Evolutionary conservation across 2,888 invertebrate genomes (phyloP).

Genomic region (Ophioninae sp.): DNA sequence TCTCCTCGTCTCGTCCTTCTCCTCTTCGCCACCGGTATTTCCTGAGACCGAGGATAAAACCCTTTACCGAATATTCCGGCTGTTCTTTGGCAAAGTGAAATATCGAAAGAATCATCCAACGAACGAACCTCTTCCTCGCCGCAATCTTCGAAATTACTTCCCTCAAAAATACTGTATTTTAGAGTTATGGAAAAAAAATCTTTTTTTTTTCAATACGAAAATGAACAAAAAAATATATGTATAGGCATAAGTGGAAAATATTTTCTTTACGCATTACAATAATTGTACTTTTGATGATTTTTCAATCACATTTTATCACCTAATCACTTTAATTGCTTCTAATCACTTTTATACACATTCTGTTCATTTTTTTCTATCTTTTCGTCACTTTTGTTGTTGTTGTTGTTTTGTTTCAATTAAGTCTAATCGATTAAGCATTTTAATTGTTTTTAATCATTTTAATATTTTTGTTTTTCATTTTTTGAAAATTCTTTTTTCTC

Average conservation of each 20-base stretch:
- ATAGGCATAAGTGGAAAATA: not conserved
- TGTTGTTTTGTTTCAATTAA: too few relatives aligned
- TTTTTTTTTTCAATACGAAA: not conserved
- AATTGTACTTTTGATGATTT: not conserved
- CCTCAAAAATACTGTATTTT: not conserved
- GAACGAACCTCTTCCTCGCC: conserved; percentile 36
- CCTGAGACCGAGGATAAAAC: conserved; percentile 16
- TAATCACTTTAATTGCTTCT: too few relatives aligned
- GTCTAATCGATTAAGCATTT: too few relatives aligned
- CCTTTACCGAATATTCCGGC: conserved; percentile 21
- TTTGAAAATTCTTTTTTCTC: too few relatives aligned
- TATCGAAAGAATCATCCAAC: conserved; percentile 15
- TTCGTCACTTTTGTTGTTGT: too few relatives aligned
- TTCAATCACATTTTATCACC: too few relatives aligned
- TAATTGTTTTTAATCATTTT: too few relatives aligned
- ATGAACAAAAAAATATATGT: not conserved
- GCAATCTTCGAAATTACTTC: not conserved
- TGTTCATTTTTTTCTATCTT: too few relatives aligned
- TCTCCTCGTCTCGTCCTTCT: not conserved
- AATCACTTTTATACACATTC: too few relatives aligned
- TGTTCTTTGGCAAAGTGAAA: conserved; percentile 14
- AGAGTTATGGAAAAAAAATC: not conserved
- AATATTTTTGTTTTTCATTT: too few relatives aligned
- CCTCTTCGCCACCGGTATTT: conserved; percentile 15
- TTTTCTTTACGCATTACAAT: too few relatives aligned